Evolutionary conservation across 2,797 vertebrate genomes (phyloP).

Genomic region (Malurus splendens): DNA sequence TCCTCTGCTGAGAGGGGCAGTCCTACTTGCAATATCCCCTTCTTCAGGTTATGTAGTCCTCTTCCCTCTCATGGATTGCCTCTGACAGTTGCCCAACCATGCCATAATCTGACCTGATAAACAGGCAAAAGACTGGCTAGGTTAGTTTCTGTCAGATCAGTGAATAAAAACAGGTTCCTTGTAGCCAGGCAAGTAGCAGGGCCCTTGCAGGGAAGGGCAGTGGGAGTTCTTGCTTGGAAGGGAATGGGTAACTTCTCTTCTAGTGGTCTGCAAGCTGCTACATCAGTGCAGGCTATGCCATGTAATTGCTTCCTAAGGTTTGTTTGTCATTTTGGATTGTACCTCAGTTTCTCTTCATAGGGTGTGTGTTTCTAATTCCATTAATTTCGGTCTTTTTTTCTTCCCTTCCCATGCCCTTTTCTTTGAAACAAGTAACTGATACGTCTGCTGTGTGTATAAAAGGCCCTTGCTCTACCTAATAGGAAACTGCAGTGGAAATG

Average conservation of each 20-base stretch:
- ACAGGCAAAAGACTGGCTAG: neutral
- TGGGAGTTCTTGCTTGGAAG: neutral
- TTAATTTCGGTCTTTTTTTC: neutral
- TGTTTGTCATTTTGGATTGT: neutral
- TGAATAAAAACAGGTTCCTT: neutral
- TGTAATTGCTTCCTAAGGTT: neutral
- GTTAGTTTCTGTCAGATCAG: neutral
- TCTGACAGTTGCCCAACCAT: neutral
- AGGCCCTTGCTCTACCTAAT: neutral
- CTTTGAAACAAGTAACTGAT: neutral
- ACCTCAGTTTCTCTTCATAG: neutral
- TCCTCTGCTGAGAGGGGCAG: neutral
- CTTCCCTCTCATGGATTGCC: neutral
- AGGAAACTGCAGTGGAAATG: neutral
- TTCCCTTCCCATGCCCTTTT: neutral
- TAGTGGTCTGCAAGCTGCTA: neutral
- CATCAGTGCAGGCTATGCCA: accelerated
- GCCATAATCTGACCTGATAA: neutral
- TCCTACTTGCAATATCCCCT: neutral
- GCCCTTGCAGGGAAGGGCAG: neutral
- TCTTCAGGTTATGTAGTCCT: accelerated
- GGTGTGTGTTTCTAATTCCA: neutral
- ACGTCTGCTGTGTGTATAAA: neutral
- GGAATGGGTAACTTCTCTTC: neutral
- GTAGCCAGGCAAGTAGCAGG: neutral